Base-by-base conservation (phyloP, 2,113 vertebrate species). In the Neolamprologus kungweensis region DNA sequence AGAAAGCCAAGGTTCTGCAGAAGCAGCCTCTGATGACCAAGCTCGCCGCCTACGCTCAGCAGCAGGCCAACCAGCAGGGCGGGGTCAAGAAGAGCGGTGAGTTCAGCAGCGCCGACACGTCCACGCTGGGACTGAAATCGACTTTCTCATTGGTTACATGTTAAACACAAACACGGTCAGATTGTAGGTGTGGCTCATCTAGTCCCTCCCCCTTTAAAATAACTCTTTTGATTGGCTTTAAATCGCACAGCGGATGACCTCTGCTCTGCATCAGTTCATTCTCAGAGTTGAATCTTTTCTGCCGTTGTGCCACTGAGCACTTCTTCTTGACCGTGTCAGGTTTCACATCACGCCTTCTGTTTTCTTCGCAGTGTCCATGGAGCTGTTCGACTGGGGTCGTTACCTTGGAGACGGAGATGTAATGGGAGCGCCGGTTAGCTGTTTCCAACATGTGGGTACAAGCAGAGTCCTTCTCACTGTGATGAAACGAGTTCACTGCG, bases 21-120 rank as follows among this genome's bases (percentile, higher is more conserved):
- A 99, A 99, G 95, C 98, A 98, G 93, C 98, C 98, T 23, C 96
- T 98, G 89, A 97, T 98, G 95, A 98, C 97, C 92, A 99, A 99
- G 95, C 93, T 98, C 88, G 97, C 98, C 12, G 97, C 97, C 6
- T 99, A 97, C 60, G 97, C 97, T 90, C 98, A 99, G 91, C 98
- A 98, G 91, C 98, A 98, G 91, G 96, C 97, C 93, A 97, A 96
- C 92, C 96, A 98, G 92, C 98, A 98, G 95, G 97, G 97, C 88
- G 97, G 97, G 78, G 95, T 96, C 83, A 98, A 97, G 95, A 99
- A 98, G 97, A 95, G 97, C 96, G 96, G 98, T 99, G 96, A 86
- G 94, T 81, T 50, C 16, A 65, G 37, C 35, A 7, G 17, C 26
- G 1, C 16, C 3, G 17, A 47, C 68, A 28, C 4, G 2, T 19